Evolutionary conservation across 2,113 vertebrate genomes (phyloP).

Genomic region (Hiodon alosoides): DNA sequence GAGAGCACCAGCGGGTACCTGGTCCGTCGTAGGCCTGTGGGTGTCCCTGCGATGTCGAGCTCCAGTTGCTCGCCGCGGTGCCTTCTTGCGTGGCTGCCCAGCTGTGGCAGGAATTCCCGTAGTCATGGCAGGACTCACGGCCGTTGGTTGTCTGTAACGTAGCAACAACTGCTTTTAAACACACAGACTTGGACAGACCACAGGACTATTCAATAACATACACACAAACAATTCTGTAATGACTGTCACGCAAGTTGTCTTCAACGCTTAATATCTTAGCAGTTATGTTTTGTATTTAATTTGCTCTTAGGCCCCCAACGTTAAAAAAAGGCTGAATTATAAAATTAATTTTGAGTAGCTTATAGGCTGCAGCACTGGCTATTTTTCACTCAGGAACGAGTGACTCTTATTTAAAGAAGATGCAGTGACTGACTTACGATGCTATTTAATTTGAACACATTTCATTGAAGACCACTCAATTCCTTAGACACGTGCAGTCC

Average conservation of each 20-base stretch:
- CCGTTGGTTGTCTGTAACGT: constrained; percentile 65
- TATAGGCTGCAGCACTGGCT: too few species aligned
- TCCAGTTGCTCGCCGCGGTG: constrained; percentile 73
- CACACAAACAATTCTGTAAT: not conserved
- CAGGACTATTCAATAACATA: not conserved
- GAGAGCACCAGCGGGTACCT: constrained; percentile 57
- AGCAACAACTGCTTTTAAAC: not conserved
- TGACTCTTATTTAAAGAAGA: not conserved
- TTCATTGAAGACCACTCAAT: not conserved
- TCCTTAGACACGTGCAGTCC: not conserved
- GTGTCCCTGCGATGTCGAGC: constrained; percentile 68
- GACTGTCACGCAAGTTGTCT: not conserved
- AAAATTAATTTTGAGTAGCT: too few species aligned
- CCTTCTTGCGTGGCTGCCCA: constrained; percentile 68
- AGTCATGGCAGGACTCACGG: constrained; percentile 79
- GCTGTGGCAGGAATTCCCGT: constrained; percentile 67
- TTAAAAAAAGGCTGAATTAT: too few species aligned
- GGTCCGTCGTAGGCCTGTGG: constrained; percentile 95
- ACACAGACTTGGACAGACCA: not conserved
- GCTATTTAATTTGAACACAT: not conserved
- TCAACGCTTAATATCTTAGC: too few species aligned
- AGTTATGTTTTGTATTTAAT: too few species aligned
- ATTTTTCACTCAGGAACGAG: not conserved
- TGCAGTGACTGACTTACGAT: not conserved
- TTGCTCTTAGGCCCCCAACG: too few species aligned